Percentiles rank a stretch among this genome's conserved stretches.
These are phyloP conservation scores for Enteromius unitaeniatus DNA, from an alignment of 2,797 vertebrate genomes.

Conservation along the genomic window DNA sequence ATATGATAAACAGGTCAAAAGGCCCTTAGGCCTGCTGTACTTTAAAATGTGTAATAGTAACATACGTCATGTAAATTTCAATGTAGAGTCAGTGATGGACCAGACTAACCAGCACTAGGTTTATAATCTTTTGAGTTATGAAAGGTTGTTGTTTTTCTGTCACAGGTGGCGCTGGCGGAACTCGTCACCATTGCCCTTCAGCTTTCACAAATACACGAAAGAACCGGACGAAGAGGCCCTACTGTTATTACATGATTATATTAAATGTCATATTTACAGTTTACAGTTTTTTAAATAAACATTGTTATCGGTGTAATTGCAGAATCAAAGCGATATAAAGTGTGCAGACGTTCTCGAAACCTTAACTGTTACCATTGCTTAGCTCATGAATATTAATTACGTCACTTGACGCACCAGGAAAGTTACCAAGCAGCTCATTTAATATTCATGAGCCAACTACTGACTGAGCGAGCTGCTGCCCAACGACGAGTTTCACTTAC, in stretches of 20 bases:
- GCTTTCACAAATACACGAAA: constrained; percentile 89
- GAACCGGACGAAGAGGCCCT: constrained; percentile 86
- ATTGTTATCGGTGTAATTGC: background rate
- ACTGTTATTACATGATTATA: constrained; percentile 88
- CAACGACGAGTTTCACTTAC: background rate
- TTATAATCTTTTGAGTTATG: too few relatives aligned
- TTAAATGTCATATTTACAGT: background rate
- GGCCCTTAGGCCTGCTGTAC: too few relatives aligned
- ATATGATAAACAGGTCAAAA: background rate
- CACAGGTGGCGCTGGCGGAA: constrained; percentile 90
- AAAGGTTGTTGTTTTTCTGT: constrained; percentile 19
- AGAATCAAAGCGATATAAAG: background rate
- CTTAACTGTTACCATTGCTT: background rate
- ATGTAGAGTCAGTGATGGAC: too few relatives aligned
- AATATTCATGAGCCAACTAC: background rate
- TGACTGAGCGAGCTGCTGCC: background rate
- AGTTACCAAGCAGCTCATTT: background rate
- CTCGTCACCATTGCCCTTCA: constrained; percentile 91
- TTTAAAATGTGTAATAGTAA: background rate
- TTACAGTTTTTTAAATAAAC: constrained; percentile 18
- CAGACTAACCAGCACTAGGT: too few relatives aligned
- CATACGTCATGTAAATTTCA: background rate
- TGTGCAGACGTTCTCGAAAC: background rate
- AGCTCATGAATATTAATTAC: constrained; percentile 1
- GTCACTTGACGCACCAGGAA: background rate